Conservation (phyloP, 64 coral and sea anemone genomes). For the Exaiptasia diaphana region DNA sequence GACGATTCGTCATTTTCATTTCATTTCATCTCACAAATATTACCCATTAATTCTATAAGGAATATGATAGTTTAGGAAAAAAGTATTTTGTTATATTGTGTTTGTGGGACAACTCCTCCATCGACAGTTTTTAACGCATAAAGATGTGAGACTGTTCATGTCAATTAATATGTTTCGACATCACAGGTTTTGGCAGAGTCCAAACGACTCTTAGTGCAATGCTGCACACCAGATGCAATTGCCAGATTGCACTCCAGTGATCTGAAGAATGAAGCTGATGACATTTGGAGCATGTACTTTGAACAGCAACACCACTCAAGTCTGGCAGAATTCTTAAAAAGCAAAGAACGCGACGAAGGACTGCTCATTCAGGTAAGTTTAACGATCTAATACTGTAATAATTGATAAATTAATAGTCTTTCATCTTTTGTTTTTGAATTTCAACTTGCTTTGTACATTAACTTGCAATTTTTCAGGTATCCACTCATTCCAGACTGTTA, state of each 20-base stretch:
- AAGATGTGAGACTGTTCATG: too few relatives aligned
- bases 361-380: neutral
- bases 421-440: neutral
- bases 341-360: neutral
- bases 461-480: neutral
- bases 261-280: neutral
- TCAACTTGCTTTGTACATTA: neutral
- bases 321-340: conserved; percentile 28
- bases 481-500: conserved; percentile 39
- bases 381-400: neutral
- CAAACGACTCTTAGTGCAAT: conserved; percentile 14
- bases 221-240: conserved; percentile 33
- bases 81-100: too few relatives aligned
- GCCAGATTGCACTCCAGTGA: neutral
- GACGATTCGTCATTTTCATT: neutral
- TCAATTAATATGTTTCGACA: too few relatives aligned
- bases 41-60: too few relatives aligned
- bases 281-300: conserved; percentile 25
- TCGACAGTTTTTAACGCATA: too few relatives aligned
- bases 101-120: too few relatives aligned
- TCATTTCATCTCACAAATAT: too few relatives aligned
- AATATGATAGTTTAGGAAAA: too few relatives aligned
- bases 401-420: too few relatives aligned
- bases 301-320: conserved; percentile 42
- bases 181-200: neutral